Base-by-base conservation (phyloP, 2,888 invertebrate genomes). In the Caenorhabditis sp. region DNA sequence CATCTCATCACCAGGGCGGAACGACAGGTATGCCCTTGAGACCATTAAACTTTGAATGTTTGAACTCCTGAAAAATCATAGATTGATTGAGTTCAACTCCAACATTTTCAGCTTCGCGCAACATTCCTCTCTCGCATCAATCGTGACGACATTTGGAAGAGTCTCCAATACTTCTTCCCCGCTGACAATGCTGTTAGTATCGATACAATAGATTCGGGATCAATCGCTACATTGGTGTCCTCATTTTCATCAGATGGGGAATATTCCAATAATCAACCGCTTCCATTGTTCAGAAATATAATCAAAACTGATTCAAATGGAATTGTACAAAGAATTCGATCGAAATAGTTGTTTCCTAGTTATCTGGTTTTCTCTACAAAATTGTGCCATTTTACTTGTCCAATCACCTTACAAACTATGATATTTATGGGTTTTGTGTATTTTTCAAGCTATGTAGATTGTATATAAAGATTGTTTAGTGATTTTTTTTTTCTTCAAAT, bases 61-160 rank as follows among this genome's bases (percentile, higher is more conserved):
- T 7, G 8, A n/a, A 52, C 14, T 8, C 14, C 14, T 14, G 52
- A 21, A 21, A 21, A 21, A 36, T 10, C 36, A 36, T 10, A 36
- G 10, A 8, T 36, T 36, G n/a, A n/a, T n/a, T n/a, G n/a, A n/a
- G n/a, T 36, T 36, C 36, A 36, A 36, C 10, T 52, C 52, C 20
- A n/a, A 52, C 7, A 8, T 20, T 54, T 54, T 54, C 70, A 84
- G 78, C 76, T 86, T 8, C 80, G 86, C 12, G 86, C 86, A 7
- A 86, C 86, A 10, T 86, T 86, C 69, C 70, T 86, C 38, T 70
- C 85, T 4, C 78, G 86, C 56, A 60, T 86, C 17, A 65, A 80
- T 31, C 78, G 81, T 12, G 66, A 79, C 10, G 80, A 83, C 3
- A 52, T 86, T 26, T 81, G 83, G 79, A 67, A 63, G 12, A 76